These are phyloP conservation scores for Sebastes schlegelii DNA, from an alignment of 2,113 vertebrate species.

Conservation along the genomic window DNA sequence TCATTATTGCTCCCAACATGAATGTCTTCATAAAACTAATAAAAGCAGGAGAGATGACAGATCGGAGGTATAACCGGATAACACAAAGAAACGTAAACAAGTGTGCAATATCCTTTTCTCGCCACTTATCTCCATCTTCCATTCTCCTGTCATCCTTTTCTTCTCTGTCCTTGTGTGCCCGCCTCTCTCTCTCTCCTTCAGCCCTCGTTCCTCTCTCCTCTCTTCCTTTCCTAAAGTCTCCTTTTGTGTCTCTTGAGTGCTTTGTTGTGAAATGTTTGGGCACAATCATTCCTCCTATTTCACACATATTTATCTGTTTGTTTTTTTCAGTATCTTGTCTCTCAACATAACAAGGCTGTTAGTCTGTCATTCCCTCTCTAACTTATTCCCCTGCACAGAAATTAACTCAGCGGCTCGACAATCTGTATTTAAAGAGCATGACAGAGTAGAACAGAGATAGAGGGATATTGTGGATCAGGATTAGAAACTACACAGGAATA, in stretches of 20 bases:
- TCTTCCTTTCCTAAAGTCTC: background rate
- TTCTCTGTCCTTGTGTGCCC: conserved; percentile 3
- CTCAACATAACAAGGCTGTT: background rate
- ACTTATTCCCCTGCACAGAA: background rate
- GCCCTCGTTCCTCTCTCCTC: background rate
- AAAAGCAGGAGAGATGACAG: conserved; percentile 37
- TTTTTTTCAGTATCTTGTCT: background rate
- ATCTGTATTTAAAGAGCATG: conserved; percentile 1
- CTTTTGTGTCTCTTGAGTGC: background rate
- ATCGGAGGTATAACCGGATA: conserved; percentile 26
- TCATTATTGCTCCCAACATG: conserved; percentile 22
- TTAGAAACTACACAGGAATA: conserved; percentile 41
- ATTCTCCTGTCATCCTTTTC: conserved; percentile 35
- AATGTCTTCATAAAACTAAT: conserved; percentile 57
- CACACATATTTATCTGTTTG: conserved; percentile 9
- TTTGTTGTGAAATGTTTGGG: conserved; percentile 8
- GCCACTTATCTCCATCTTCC: conserved; percentile 55
- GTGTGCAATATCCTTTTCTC: conserved; percentile 59
- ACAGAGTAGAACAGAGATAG: background rate
- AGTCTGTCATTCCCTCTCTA: background rate
- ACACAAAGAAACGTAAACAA: conserved; percentile 44
- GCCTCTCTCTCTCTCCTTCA: background rate
- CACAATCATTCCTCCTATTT: conserved; percentile 21
- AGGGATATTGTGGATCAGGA: conserved; percentile 33
- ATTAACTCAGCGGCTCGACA: background rate